Evolutionary conservation across 2,113 vertebrate genomes (phyloP).

Genomic region (Indri indri): DNA sequence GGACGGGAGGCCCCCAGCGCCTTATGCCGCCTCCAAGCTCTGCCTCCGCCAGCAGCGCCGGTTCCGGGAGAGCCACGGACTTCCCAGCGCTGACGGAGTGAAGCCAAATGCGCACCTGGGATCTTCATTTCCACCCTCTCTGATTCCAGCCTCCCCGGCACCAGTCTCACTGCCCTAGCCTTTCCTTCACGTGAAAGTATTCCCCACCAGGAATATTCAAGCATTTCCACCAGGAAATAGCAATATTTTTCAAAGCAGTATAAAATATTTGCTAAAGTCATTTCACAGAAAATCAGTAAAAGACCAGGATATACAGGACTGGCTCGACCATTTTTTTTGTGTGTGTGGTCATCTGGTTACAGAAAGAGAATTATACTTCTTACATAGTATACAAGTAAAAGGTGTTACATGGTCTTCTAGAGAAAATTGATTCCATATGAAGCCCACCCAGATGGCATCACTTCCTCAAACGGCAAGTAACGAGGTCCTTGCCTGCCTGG

Average conservation of each 20-base stretch:
- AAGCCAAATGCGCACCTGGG: neutral
- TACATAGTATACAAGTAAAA: neutral
- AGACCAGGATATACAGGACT: neutral
- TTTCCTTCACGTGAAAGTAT: neutral
- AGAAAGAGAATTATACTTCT: neutral
- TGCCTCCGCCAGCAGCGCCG: neutral
- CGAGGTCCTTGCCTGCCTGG: neutral
- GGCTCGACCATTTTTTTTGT: neutral
- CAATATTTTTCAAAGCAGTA: neutral
- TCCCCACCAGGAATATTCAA: too few relatives aligned
- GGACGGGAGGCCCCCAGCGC: neutral
- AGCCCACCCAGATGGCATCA: neutral
- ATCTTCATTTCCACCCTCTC: neutral
- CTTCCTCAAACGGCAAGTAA: neutral
- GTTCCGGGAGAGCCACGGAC: neutral
- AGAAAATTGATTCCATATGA: neutral
- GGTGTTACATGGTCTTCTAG: neutral
- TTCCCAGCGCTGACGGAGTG: neutral
- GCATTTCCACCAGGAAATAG: neutral
- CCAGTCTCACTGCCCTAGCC: too few relatives aligned
- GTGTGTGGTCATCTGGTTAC: neutral
- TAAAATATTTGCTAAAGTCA: neutral
- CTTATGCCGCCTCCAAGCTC: neutral
- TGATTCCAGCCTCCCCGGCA: neutral
- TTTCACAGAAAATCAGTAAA: neutral